These are phyloP conservation scores for Phrynosoma blainvillii DNA, from an alignment of 2,113 vertebrate genomes.

Conservation along the genomic window DNA sequence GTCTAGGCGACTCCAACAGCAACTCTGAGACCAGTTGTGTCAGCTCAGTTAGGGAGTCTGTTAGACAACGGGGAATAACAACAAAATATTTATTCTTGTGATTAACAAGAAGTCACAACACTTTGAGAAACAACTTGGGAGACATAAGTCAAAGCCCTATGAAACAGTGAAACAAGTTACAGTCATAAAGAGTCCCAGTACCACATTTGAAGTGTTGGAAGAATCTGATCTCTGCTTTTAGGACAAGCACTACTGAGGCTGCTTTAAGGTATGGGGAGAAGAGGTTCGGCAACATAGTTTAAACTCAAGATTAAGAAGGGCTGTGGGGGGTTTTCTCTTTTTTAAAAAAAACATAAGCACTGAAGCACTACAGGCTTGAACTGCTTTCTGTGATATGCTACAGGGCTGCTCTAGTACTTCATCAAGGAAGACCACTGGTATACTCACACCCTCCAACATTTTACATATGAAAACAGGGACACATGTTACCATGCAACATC, in stretches of 20 bases:
- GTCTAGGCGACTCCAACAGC: no score
- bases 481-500: no score
- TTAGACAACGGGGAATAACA: constrained; percentile 57
- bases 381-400: constrained; percentile 32
- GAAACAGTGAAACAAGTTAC: constrained; percentile 68
- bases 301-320: constrained; percentile 57
- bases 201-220: constrained; percentile 19
- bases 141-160: constrained; percentile 54
- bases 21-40: no score
- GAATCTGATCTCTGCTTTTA: constrained; percentile 52
- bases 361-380: constrained; percentile 66
- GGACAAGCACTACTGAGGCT: constrained; percentile 63
- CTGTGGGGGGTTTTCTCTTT: constrained; percentile 35
- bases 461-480: no score
- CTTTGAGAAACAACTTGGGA: constrained; percentile 60
- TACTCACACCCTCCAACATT: no score
- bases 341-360: constrained; percentile 43
- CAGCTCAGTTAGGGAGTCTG: no score
- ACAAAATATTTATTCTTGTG: constrained; percentile 75
- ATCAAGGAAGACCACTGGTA: no score
- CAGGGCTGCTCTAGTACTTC: no score
- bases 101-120: constrained; percentile 73
- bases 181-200: constrained; percentile 34
- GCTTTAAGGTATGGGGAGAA: constrained; percentile 47
- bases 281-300: constrained; percentile 39